These are phyloP conservation scores for Tamandua tetradactyla DNA, from an alignment of 2,797 vertebrate species.

Conservation along the genomic window DNA sequence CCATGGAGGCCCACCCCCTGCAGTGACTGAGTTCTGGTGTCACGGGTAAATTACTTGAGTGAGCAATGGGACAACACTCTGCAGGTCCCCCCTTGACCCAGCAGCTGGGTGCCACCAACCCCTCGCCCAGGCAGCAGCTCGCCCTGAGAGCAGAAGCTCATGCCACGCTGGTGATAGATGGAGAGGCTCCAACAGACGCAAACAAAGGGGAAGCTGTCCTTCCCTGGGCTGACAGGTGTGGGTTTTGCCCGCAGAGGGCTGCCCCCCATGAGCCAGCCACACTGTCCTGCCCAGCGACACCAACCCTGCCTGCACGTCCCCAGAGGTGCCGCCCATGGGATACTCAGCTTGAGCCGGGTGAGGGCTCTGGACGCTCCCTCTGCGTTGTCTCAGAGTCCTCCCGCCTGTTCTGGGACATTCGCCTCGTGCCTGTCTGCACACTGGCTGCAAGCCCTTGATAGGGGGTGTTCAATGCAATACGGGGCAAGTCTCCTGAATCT, in stretches of 20 bases:
- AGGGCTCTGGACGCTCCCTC: not conserved
- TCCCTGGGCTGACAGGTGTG: no score
- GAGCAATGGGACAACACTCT: no score
- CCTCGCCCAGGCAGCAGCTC: no score
- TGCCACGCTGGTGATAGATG: no score
- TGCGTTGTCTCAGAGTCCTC: not conserved
- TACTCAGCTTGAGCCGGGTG: not conserved
- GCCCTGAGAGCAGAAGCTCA: no score
- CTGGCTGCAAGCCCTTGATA: no score
- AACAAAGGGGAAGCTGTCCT: not conserved
- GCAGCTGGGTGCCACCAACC: no score
- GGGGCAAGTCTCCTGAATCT: accelerated
- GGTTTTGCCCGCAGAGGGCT: not conserved
- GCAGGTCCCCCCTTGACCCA: no score
- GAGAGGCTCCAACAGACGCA: not conserved
- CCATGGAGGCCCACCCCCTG: no score
- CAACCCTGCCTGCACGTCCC: not conserved
- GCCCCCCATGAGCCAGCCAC: not conserved
- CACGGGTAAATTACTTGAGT: not conserved
- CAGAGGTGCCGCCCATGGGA: not conserved
- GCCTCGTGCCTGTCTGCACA: no score
- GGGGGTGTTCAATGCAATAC: no score
- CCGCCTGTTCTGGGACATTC: not conserved
- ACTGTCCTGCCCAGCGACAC: no score
- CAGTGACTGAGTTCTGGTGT: not conserved